Evolutionary conservation across 2,888 invertebrate genomes (phyloP).

Genomic region (Lissocephala sabroskyi): DNA sequence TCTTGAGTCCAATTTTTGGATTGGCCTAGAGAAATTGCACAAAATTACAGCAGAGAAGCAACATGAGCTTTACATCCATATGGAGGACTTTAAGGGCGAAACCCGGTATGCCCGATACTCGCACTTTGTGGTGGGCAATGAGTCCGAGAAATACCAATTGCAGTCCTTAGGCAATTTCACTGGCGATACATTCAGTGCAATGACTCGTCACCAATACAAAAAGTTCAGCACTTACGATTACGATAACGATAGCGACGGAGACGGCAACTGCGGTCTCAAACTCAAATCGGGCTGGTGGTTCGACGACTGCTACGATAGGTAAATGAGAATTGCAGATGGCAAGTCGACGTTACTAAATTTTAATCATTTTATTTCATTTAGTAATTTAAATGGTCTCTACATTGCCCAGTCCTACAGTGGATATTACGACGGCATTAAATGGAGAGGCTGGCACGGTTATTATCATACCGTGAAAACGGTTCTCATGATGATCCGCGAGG

Average conservation of each 20-base stretch:
- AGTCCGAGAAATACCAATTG: constrained; percentile 78
- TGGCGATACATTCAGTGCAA: constrained; percentile 80
- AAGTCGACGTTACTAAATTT: too few species aligned
- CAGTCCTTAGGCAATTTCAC: constrained; percentile 77
- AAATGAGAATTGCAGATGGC: too few species aligned
- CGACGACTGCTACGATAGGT: constrained; percentile 78
- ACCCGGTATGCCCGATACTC: constrained; percentile 76
- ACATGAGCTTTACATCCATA: constrained; percentile 76
- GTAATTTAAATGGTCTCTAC: too few species aligned
- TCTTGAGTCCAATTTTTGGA: constrained; percentile 79
- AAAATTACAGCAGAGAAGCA: constrained; percentile 66
- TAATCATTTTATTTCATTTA: too few species aligned
- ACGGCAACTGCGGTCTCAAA: constrained; percentile 77
- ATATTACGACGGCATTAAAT: too few species aligned
- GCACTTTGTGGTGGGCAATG: constrained; percentile 78
- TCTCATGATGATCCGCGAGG: too few species aligned
- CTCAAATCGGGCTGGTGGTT: constrained; percentile 85
- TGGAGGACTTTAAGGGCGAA: constrained; percentile 76
- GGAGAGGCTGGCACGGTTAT: too few species aligned
- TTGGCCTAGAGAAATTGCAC: constrained; percentile 79
- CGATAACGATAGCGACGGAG: constrained; percentile 79
- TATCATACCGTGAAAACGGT: too few species aligned
- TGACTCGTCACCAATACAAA: constrained; percentile 78
- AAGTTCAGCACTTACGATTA: constrained; percentile 79
- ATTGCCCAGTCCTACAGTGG: too few species aligned